Percentiles rank a stretch among this genome's conserved stretches.
Conservation (phyloP, 2,113 vertebrate species). For the Propithecus coquereli region DNA sequence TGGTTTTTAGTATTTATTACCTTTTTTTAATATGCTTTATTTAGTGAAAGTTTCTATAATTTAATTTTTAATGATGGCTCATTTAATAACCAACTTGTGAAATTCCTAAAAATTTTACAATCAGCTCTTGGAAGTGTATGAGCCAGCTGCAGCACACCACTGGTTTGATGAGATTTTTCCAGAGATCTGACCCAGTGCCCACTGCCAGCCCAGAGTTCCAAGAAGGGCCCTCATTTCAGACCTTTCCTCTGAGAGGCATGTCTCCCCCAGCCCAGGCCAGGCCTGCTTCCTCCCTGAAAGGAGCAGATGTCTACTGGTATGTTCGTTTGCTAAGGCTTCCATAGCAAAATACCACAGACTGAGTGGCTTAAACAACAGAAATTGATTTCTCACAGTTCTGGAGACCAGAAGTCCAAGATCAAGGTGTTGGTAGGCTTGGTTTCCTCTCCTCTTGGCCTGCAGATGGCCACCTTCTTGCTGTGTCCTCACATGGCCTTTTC, state of each 20-base stretch:
- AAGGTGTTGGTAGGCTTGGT: neutral
- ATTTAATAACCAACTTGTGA: neutral
- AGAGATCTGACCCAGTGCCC: neutral
- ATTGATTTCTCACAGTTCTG: neutral
- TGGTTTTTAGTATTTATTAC: neutral
- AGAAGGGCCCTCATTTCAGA: neutral
- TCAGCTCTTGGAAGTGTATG: neutral
- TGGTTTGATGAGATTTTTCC: neutral
- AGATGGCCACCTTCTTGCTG: neutral
- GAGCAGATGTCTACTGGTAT: neutral
- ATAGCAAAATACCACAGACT: neutral
- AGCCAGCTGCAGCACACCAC: too few relatives aligned
- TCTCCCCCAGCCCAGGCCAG: neutral
- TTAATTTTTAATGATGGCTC: neutral
- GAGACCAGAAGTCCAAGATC: neutral
- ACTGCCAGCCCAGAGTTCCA: neutral
- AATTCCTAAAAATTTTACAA: neutral
- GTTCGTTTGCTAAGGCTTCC: neutral
- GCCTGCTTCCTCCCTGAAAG: neutral
- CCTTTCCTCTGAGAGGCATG: neutral
- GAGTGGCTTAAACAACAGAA: neutral
- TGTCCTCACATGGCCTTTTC: neutral
- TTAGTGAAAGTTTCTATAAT: neutral
- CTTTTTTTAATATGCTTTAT: neutral
- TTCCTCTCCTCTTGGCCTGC: neutral